Evolutionary conservation across 2,888 invertebrate species (phyloP).

Genomic region (Drosophila nr. medialis): DNA sequence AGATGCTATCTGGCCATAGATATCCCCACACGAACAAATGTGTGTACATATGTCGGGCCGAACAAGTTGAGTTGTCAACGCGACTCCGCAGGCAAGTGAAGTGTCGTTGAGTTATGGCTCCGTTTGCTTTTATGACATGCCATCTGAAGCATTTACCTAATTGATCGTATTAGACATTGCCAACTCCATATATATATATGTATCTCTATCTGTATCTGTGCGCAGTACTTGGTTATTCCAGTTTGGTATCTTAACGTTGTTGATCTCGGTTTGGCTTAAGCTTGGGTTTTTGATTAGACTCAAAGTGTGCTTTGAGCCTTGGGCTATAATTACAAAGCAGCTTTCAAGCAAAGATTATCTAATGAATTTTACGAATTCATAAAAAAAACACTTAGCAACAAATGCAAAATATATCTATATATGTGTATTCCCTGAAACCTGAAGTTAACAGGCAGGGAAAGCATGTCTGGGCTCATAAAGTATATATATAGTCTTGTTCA

Average conservation of each 20-base stretch:
- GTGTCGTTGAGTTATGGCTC: slow-evolving; percentile 73
- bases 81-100: slow-evolving; percentile 66
- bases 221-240: background rate
- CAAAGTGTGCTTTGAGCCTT: background rate
- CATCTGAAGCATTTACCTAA: slow-evolving; percentile 57
- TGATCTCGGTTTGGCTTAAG: background rate
- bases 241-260: background rate
- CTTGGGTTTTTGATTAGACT: background rate
- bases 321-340: background rate
- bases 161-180: slow-evolving; percentile 61
- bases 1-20: slow-evolving; percentile 58
- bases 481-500: background rate
- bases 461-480: background rate
- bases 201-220: background rate
- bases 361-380: background rate
- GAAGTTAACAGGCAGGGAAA: background rate
- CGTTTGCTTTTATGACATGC: slow-evolving; percentile 44
- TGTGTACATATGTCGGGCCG: slow-evolving; percentile 56
- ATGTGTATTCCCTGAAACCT: background rate
- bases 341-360: background rate
- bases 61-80: slow-evolving; percentile 79
- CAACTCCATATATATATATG: background rate
- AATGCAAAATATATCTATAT: background rate
- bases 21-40: slow-evolving; percentile 1
- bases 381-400: background rate